phyloP scores from a whole-genome alignment of 2,113 vertebrate genomes.

The Mystacornis crossleyi region DNA sequence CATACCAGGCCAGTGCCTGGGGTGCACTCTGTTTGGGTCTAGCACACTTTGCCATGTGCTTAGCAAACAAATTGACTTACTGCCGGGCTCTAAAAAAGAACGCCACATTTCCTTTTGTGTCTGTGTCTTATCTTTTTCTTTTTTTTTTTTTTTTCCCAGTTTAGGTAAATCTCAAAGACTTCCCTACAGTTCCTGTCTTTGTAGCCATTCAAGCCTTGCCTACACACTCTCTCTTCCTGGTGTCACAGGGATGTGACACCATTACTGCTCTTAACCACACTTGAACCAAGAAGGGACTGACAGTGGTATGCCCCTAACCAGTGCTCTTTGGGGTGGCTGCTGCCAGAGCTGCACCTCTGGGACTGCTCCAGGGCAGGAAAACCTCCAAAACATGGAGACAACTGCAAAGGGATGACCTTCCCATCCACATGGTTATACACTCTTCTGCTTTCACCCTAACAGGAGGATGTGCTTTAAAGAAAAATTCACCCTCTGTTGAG shows the following conservation, averaged over 20 bases:
- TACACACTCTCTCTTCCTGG: fast-evolving
- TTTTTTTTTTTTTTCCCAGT: neutral
- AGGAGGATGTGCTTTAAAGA: neutral
- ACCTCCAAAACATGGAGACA: neutral
- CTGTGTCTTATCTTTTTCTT: neutral
- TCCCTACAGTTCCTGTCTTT: neutral
- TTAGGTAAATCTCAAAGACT: neutral
- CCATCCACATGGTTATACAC: neutral
- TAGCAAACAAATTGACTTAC: neutral
- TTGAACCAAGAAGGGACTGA: neutral
- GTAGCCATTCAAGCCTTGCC: neutral
- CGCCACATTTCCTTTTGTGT: neutral
- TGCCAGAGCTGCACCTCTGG: neutral
- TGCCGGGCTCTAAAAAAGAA: neutral
- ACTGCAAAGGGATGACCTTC: neutral
- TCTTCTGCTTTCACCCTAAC: neutral
- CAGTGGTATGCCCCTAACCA: fast-evolving
- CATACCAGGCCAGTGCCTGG: neutral
- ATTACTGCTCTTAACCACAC: fast-evolving
- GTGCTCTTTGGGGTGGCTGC: fast-evolving
- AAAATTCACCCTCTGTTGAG: neutral
- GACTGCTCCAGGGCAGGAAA: neutral
- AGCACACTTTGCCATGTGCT: neutral
- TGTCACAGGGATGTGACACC: neutral
- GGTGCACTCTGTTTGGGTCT: neutral